These are phyloP conservation scores for Zaprionus nigranus DNA, from an alignment of 1,140 invertebrate species.

Conservation along the genomic window DNA sequence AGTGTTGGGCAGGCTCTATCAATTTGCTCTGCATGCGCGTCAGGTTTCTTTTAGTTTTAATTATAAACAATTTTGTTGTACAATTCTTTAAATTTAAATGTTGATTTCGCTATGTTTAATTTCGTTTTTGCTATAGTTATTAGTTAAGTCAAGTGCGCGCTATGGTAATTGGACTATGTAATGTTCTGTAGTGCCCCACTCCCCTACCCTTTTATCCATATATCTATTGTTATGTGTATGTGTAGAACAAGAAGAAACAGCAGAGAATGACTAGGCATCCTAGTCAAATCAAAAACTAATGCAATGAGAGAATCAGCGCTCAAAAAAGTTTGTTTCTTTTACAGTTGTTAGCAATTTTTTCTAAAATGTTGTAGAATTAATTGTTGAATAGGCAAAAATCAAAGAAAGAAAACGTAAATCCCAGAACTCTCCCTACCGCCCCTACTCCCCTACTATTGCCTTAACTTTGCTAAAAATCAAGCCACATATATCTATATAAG, in stretches of 20 bases:
- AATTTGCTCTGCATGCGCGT: constrained; percentile 1
- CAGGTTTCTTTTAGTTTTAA: constrained; percentile 52
- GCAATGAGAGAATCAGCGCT: constrained; percentile 5
- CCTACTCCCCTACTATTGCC: constrained; percentile 7
- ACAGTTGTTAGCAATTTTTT: not conserved
- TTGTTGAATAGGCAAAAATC: not conserved
- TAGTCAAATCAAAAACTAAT: constrained; percentile 24
- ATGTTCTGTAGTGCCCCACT: constrained; percentile 36
- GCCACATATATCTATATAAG: constrained; percentile 50
- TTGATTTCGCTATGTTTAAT: constrained; percentile 54
- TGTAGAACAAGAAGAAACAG: constrained; percentile 17
- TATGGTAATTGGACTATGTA: constrained; percentile 66
- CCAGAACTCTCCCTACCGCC: not conserved
- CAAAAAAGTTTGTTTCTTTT: constrained; percentile 2
- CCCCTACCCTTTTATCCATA: not conserved
- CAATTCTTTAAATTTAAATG: constrained; percentile 50
- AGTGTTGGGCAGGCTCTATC: not conserved
- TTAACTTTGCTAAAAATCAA: constrained; percentile 25
- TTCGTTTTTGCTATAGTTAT: constrained; percentile 53
- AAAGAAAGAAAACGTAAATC: not conserved
- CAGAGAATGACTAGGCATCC: constrained; percentile 26
- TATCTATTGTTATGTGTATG: constrained; percentile 35
- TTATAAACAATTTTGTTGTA: constrained; percentile 55
- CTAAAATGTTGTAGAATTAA: not conserved
- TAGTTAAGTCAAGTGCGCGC: constrained; percentile 51